Evolutionary conservation across 2,888 invertebrate genomes (phyloP), one percentile per base, ranked within the genome.

Genomic region (Cyclophora albipunctata): DNA sequence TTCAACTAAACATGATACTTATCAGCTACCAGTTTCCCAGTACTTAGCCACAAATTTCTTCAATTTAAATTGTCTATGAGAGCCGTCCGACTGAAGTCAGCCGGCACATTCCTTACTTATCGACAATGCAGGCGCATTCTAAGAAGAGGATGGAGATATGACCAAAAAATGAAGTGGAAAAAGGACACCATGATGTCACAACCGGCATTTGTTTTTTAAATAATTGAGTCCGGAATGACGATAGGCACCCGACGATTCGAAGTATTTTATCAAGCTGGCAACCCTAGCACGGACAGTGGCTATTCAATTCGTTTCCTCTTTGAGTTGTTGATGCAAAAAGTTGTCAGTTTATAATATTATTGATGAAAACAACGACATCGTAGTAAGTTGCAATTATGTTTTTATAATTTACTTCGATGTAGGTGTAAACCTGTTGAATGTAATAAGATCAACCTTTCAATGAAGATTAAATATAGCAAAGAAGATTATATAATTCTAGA

Each of bases 41-140:
- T 72, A 75, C 77, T 69, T 63, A 64, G 68, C 78, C 79, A 81
- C 82, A 81, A 86, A 87, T 87, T 84, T 84, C 84, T 84, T 79
- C 78, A 83, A 84, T 86, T 86, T 85, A 85, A 86, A 85, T 84
- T 80, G 81, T 86, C 87, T 87, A 87, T 86, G 86, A 85, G 75
- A 73, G 72, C 81, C 82, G 79, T 73, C 71, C 78, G 81, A 80
- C 81, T 87, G 85, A 86, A 86, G 84, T 84, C 78, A 81, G 84
- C 85, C 87, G 88, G 79, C 84, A 67, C 86, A 87, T 88, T 87
- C 86, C 84, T 67, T 66, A 70, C 76, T 84, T 87, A 87, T 86
- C 86, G 78, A 73, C 75, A 71, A 67, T 78, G 81, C 82, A 69
- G 73, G 76, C 80, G 83, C 85, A 79, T 73, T 55, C 59, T 66